phyloP scores from a whole-genome alignment of 23 tunicate species.

The Ciona savignyi region DNA sequence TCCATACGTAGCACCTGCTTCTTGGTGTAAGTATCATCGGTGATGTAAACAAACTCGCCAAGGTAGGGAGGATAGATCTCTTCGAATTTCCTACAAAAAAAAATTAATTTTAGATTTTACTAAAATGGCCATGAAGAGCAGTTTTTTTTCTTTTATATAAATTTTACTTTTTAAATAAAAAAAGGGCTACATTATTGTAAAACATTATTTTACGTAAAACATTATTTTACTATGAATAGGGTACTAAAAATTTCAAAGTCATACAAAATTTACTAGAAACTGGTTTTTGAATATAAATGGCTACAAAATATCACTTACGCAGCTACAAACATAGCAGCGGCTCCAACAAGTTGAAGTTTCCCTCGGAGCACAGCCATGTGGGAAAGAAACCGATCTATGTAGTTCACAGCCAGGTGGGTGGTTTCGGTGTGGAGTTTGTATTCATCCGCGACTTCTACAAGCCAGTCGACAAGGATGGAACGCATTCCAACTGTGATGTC shows the following conservation, averaged over 20 bases:
- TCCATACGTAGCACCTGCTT: constrained; percentile 95
- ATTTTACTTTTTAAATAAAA: no score
- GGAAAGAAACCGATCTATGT: constrained; percentile 86
- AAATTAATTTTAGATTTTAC: no score
- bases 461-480: constrained; percentile 86
- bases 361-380: constrained; percentile 86
- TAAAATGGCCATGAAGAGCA: no score
- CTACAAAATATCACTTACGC: constrained; percentile 51
- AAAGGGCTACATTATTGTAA: no score
- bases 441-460: constrained; percentile 86
- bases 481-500: constrained; percentile 92
- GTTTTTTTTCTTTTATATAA: no score
- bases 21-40: constrained; percentile 95
- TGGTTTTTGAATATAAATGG: neutral
- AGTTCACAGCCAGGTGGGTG: constrained; percentile 90
- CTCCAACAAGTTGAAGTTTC: constrained; percentile 94
- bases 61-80: constrained; percentile 98
- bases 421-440: constrained; percentile 80
- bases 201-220: no score
- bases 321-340: constrained; percentile 95
- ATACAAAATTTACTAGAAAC: no score
- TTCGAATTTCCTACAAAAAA: constrained; percentile 80
- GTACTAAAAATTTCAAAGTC: no score
- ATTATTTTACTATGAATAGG: no score
- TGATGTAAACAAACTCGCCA: constrained; percentile 93